A percentile compares a stretch with the other conserved stretches of the same genome.
Conservation (phyloP, 2,113 vertebrate species). For the Grantiella picta region DNA sequence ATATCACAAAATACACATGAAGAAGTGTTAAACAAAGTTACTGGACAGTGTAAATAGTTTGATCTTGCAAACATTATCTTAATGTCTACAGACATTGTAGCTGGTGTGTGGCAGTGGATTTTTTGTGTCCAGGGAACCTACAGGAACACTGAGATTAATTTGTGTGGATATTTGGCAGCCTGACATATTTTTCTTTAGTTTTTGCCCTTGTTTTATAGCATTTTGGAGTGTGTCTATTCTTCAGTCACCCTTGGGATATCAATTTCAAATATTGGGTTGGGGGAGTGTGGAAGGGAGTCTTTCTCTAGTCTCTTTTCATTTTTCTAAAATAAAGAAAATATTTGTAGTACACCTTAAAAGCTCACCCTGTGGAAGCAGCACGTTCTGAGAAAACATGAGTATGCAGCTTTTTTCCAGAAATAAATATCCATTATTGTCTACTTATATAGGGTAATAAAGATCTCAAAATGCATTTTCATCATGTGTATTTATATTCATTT, state of each 20-base stretch:
- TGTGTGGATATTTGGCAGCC: not conserved
- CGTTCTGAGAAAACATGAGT: not conserved
- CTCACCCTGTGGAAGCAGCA: not conserved
- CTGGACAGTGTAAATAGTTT: not conserved
- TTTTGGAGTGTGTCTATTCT: not conserved
- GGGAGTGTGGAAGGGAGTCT: not conserved
- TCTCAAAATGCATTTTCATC: not conserved
- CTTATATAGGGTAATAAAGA: not conserved
- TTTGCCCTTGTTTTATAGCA: not conserved
- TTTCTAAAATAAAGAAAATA: not conserved
- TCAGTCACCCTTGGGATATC: not conserved
- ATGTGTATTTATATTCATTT: not conserved
- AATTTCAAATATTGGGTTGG: not conserved
- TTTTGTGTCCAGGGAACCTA: not conserved
- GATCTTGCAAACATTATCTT: not conserved
- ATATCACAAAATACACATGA: not conserved
- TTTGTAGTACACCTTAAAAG: not conserved
- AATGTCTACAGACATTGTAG: not conserved
- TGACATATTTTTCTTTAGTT: not conserved
- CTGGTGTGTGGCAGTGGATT: not conserved
- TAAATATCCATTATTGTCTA: not conserved
- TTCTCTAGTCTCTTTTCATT: not conserved
- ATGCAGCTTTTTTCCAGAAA: not conserved
- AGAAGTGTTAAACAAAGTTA: not conserved
- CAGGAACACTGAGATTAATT: not conserved